Evolutionary conservation across 2,797 vertebrate species (phyloP).

Genomic region (Australoheros facetus): DNA sequence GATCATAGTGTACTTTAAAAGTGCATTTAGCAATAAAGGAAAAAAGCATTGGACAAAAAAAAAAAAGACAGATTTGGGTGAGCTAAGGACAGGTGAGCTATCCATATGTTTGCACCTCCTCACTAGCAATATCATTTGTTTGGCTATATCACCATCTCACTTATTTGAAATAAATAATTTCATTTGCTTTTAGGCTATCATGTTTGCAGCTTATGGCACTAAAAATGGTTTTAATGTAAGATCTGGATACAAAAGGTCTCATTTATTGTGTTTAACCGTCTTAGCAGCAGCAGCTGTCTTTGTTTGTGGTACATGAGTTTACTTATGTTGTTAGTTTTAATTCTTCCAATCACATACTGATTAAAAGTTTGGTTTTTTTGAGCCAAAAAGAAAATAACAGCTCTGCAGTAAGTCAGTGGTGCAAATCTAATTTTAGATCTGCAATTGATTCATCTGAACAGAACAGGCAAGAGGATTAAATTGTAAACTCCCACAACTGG

Average conservation of each 20-base stretch:
- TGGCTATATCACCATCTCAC: background rate
- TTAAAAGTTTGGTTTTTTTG: too few relatives aligned
- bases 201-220: background rate
- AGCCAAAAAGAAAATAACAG: background rate
- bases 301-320: constrained; percentile 20
- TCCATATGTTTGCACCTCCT: too few relatives aligned
- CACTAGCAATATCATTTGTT: background rate
- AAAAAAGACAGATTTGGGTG: too few relatives aligned
- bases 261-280: constrained; percentile 31
- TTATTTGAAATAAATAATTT: background rate
- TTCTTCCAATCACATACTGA: background rate
- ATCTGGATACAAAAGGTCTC: constrained; percentile 2
- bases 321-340: background rate
- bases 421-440: background rate
- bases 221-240: background rate
- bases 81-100: too few relatives aligned
- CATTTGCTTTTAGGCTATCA: background rate
- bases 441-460: background rate
- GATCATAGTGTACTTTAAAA: too few relatives aligned
- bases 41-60: too few relatives aligned
- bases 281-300: constrained; percentile 24
- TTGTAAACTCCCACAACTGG: too few relatives aligned
- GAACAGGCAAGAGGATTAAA: background rate
- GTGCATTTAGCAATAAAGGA: too few relatives aligned
- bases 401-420: background rate